Evolutionary conservation across 2,797 vertebrate genomes (phyloP).

Genomic region (Falco novaeseelandiae): DNA sequence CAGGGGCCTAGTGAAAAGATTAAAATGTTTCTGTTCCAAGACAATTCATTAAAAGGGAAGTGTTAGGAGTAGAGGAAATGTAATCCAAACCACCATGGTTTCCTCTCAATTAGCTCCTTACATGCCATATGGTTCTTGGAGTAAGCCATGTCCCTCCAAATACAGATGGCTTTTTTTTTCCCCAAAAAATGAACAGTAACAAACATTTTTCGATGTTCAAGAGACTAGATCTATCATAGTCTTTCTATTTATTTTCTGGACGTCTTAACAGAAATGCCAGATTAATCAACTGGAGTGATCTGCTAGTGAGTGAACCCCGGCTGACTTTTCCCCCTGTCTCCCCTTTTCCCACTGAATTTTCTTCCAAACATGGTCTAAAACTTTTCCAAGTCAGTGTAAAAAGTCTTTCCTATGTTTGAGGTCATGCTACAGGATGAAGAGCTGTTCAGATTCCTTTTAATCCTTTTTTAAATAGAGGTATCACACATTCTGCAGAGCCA

Average conservation of each 20-base stretch:
- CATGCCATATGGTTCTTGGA: not conserved
- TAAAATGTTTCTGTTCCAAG: not conserved
- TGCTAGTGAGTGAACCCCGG: not conserved
- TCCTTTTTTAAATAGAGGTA: not conserved
- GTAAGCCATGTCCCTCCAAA: not conserved
- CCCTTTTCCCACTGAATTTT: not conserved
- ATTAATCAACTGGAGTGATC: not conserved
- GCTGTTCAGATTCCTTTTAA: not conserved
- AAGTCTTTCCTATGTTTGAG: not conserved
- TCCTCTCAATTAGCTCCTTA: not conserved
- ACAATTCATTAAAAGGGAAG: not conserved
- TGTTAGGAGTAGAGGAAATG: not conserved
- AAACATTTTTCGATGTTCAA: not conserved
- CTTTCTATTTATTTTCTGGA: not conserved
- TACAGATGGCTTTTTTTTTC: fast-evolving
- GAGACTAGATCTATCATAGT: not conserved
- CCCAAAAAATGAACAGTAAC: not conserved
- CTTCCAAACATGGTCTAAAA: not conserved
- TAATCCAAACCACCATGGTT: not conserved
- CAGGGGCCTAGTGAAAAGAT: not conserved
- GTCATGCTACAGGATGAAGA: not conserved
- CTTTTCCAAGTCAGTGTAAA: not conserved
- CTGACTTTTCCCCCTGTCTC: not conserved
- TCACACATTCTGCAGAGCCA: not conserved
- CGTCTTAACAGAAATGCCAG: not conserved